Evolutionary conservation across 2,113 vertebrate genomes (phyloP), one percentile per base, ranked within the genome.

Genomic region (Labeo rohita): DNA sequence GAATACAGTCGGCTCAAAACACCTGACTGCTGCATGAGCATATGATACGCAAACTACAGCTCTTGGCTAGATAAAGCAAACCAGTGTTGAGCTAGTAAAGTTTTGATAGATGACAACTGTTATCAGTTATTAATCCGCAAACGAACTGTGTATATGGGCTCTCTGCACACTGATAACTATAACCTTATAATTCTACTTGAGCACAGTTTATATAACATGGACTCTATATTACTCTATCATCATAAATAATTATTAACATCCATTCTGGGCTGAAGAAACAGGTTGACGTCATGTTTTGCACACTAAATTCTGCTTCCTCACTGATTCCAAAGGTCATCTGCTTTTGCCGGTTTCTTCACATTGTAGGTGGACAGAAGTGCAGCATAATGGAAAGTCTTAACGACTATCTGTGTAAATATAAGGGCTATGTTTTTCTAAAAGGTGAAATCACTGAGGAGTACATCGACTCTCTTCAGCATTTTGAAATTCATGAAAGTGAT

Each of bases 401-500:
- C 0, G 52, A 90, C 2, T 63, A 86, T 8, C 0, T 94, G 0
- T 91, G 78, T 2, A 70, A 88, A 28, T 93, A 95, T 86, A 95
- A 92, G 86, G 93, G 92, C 28, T 88, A 85, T 85, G 88, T 90
- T 73, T 95, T 95, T 66, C 0, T 0, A 6, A 0, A 0, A 1
- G 1, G 18, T 0, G 0, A 36, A 3, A 85, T 86, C n/a, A 87
- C 91, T 9, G 11, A 34, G 0, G 94, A 95, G 56, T 43, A 93
- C 3, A 23, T 96, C 0, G 92, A 94, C 50, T 91, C 92, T 1
- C 91, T 95, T 12, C 91, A 94, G 89, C 88, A 78, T 72, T 95
- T 95, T 83, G 89, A 94, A 78, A 91, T 94, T 63, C 87, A 89
- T 34, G 93, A 95, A 15, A 92, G 87, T 21, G 93, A 95, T 74